Evolutionary conservation across 2,113 vertebrate genomes (phyloP).

Genomic region (Pangasianodon gigas): DNA sequence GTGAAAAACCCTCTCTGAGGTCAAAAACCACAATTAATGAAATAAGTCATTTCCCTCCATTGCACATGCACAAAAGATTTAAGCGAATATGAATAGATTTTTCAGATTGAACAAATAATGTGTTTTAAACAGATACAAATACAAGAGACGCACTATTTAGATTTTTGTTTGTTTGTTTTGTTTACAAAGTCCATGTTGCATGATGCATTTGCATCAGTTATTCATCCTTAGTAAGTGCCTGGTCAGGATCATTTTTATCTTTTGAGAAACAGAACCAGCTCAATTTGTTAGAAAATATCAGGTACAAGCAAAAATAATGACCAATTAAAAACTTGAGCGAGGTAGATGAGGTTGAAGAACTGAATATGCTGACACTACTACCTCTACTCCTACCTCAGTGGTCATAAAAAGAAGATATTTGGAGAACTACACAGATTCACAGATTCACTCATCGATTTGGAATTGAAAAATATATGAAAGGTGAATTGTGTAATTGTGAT

Average conservation of each 20-base stretch:
- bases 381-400: not conserved
- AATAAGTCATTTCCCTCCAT: not conserved
- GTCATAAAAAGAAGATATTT: not conserved
- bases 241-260: not conserved
- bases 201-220: not conserved
- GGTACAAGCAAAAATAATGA: not conserved
- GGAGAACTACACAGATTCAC: not conserved
- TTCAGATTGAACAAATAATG: not conserved
- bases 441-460: not conserved
- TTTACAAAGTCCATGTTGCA: not conserved
- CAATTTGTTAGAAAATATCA: not conserved
- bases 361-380: not conserved
- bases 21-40: constrained; percentile 26
- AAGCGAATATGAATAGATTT: not conserved
- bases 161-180: not conserved
- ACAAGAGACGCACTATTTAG: not conserved
- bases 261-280: not conserved
- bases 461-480: not conserved
- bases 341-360: not conserved
- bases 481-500: not conserved
- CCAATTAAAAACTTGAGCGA: not conserved
- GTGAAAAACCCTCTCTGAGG: not conserved
- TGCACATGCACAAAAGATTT: not conserved
- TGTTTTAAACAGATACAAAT: not conserved
- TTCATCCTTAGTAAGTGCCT: not conserved